Conservation (phyloP, 2,113 vertebrate species). For the Spermophilus dauricus region DNA sequence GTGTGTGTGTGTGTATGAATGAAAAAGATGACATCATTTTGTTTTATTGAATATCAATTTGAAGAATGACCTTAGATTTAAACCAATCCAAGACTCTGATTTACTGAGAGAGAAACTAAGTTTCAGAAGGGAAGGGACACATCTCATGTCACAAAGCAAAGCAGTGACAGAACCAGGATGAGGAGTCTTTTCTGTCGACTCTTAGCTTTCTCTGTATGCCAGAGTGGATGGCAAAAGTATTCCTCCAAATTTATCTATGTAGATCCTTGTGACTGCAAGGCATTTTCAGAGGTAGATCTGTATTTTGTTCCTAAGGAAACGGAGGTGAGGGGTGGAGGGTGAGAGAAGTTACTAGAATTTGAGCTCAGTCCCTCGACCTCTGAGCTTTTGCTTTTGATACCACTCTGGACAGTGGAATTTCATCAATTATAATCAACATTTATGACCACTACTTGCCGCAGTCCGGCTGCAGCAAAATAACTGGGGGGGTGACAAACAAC, state of each 20-base stretch:
- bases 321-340: background rate
- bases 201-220: background rate
- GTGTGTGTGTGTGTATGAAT: too few species aligned
- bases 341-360: background rate
- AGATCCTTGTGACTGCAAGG: background rate
- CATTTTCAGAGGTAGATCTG: background rate
- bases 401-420: background rate
- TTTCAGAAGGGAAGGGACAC: background rate
- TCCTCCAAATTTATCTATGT: background rate
- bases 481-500: too few species aligned
- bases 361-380: background rate
- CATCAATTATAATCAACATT: background rate
- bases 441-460: background rate
- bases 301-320: background rate
- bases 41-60: slow-evolving; percentile 20
- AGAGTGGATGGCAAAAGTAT: background rate
- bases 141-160: background rate
- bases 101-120: background rate
- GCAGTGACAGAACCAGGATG: background rate
- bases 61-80: slow-evolving; percentile 10
- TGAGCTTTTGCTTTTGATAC: background rate
- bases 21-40: too few species aligned
- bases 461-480: too few species aligned
- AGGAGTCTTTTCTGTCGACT: background rate
- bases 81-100: background rate